A percentile compares a stretch with the other conserved stretches of the same genome.
Evolutionary conservation across 2,113 vertebrate species (phyloP).

Genomic region (Nesoenas mayeri): DNA sequence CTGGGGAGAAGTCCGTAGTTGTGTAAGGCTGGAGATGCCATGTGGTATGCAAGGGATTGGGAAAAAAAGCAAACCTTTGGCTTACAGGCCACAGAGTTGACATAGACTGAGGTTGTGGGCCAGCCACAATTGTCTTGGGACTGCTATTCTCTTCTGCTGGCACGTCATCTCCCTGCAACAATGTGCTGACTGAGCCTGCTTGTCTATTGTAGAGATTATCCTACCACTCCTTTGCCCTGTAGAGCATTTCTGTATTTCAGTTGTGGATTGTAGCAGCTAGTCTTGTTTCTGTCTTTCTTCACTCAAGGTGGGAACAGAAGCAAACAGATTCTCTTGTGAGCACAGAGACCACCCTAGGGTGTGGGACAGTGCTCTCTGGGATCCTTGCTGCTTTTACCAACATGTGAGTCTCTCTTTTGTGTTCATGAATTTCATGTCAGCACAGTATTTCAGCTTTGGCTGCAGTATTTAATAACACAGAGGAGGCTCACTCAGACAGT

Average conservation of each 20-base stretch:
- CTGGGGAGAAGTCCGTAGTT: neutral
- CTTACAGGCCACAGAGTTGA: conserved; percentile 45
- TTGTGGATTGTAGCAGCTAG: neutral
- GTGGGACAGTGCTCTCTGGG: neutral
- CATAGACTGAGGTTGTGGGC: conserved; percentile 42
- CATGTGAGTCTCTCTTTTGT: neutral
- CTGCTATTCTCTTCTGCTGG: conserved; percentile 53
- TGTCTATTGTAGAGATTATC: neutral
- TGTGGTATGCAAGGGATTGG: conserved; percentile 24
- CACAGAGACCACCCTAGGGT: neutral
- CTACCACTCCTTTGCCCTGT: conserved; percentile 43
- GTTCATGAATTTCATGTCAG: neutral
- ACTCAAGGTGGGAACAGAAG: neutral
- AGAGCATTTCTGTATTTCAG: conserved; percentile 21
- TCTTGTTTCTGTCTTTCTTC: neutral
- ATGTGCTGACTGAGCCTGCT: conserved; percentile 52
- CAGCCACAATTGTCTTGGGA: conserved; percentile 58
- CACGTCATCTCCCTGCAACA: conserved; percentile 51
- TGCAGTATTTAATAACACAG: neutral
- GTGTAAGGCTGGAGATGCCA: conserved; percentile 23
- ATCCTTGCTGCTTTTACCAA: neutral
- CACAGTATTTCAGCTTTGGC: neutral
- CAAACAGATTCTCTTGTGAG: neutral
- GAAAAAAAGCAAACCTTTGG: conserved; percentile 54
- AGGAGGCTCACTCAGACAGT: neutral